Evolutionary conservation across 2,888 invertebrate genomes (phyloP).

Genomic region (Pristionchus maxplancki): DNA sequence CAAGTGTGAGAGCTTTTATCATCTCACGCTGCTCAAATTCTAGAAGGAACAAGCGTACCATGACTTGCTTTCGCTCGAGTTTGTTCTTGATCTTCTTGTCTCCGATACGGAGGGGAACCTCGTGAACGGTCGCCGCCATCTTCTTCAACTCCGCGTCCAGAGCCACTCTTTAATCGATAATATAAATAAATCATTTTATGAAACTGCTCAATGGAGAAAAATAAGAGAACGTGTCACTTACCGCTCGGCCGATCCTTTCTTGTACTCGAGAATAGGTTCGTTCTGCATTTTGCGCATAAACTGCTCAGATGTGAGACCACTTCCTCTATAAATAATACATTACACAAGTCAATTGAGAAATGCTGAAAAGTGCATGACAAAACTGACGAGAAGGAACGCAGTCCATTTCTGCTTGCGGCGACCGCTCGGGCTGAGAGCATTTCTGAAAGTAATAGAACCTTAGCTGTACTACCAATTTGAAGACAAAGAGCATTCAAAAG

Average conservation of each 20-base stretch:
- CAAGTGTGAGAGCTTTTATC: background rate
- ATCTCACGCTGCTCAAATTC: background rate
- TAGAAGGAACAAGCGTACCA: slow-evolving; percentile 79
- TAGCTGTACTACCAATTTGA: background rate
- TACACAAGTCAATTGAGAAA: background rate
- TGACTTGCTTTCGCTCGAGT: slow-evolving; percentile 84
- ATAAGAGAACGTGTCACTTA: slow-evolving; percentile 78
- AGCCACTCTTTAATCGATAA: slow-evolving; percentile 25
- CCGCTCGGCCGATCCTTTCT: slow-evolving; percentile 89
- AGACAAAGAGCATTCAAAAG: background rate
- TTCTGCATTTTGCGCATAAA: slow-evolving; percentile 78
- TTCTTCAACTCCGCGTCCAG: slow-evolving; percentile 60
- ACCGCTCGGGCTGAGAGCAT: slow-evolving; percentile 42
- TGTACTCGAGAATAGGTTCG: slow-evolving; percentile 83
- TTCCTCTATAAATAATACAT: slow-evolving; percentile 53
- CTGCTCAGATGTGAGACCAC: slow-evolving; percentile 76
- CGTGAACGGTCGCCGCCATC: slow-evolving; percentile 78
- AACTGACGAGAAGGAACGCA: slow-evolving; percentile 38
- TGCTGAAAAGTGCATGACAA: background rate
- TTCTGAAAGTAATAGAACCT: background rate
- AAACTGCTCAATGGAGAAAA: background rate
- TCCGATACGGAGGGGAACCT: slow-evolving; percentile 97
- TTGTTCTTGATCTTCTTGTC: slow-evolving; percentile 83
- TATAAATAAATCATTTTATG: background rate
- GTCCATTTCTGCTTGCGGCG: slow-evolving; percentile 29